Base-by-base conservation (phyloP, 2,113 vertebrate genomes). In the Halichoeres trimaculatus region DNA sequence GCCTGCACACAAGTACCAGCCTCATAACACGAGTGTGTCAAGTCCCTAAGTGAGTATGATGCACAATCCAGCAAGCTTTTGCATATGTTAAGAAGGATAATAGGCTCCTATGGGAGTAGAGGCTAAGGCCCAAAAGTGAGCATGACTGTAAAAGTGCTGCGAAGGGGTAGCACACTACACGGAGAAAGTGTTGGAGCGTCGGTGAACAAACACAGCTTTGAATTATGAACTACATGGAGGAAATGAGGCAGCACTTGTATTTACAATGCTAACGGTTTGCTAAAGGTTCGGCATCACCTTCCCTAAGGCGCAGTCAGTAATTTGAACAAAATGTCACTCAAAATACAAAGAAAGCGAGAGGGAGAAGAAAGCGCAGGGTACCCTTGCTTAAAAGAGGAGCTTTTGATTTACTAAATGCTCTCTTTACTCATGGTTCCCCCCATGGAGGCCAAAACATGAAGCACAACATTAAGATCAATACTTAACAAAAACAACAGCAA, bases 61-160 rank as follows among this genome's bases (percentile, higher is more conserved):
- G 87, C 86, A 88, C 89, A 89, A 91, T 91, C 87, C 85, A 87
- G 80, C 65, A 69, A 74, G 87, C 85, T 90, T 85, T 86, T 94
- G 92, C 90, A 94, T 94, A 91, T 92, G 90, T 83, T 91, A 93
- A 91, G 91, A 66, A 90, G 81, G 88, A 91, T 91, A 93, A 93
- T 89, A 88, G 83, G 87, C 71, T 93, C 92, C 92, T 90, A 67
- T 86, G 92, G 93, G 91, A 93, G 74, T 89, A 38, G 72, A 90
- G 81, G 82, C 87, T 75, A 66, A 89, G 78, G 84, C 86, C 86
- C 84, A 80, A 80, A 87, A 93, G 77, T 89, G 90, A 91, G 88
- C 74, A 76, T 70, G 81, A 84, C 88, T 83, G 75, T 45, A 62
- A 83, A 90, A 84, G 76, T 85, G 71, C 75, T 71, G 62, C 70